Evolutionary conservation across 2,113 vertebrate species (phyloP), one percentile per base, ranked within the genome.

Genomic region (Mustela lutreola): DNA sequence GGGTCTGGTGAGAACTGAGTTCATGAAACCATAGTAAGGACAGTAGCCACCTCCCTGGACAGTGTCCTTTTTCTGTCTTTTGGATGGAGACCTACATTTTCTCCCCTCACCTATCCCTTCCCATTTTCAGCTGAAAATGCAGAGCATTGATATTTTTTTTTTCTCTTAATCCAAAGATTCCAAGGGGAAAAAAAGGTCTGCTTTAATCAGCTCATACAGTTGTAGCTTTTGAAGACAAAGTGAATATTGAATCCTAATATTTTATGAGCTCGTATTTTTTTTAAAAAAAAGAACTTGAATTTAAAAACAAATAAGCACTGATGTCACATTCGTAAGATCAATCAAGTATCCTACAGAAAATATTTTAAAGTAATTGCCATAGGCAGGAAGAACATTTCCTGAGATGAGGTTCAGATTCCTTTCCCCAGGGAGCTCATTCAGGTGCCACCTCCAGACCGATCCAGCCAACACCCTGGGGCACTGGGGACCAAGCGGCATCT

Each of bases 281-380:
- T 36, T 36, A 36, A 36, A 36, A 36, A 36, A 36, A 36, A 58
- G 62, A 91, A 36, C 15, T 36, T 80, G 36, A 19, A 28, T 80
- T 81, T 42, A 9, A 26, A 26, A 94, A 78, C 39, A 76, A 45
- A 58, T 24, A 56, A 58, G 58, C 58, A 33, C 56, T 76, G 42
- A 53, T 63, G 16, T 45, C 18, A 18, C 73, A 58, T 45, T 75
- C 14, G 26, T 50, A 89, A 63, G n/a, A 82, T 11, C 76, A 78
- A 83, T 86, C 42, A 94, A 92, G 42, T 9, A 9, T 19, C n/a
- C 70, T 71, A 21, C 39, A 53, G 92, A 89, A 89, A 78, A 45
- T 22, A 58, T 71, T 84, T 97, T n/a, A 31, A 83, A 89, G 39
- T 71, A 63, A 53, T 70, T 58, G 48, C 56, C 71, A 19, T 45